Conservation (phyloP, 2,888 invertebrate genomes). For the Hirtodrosophila histrioides region DNA sequence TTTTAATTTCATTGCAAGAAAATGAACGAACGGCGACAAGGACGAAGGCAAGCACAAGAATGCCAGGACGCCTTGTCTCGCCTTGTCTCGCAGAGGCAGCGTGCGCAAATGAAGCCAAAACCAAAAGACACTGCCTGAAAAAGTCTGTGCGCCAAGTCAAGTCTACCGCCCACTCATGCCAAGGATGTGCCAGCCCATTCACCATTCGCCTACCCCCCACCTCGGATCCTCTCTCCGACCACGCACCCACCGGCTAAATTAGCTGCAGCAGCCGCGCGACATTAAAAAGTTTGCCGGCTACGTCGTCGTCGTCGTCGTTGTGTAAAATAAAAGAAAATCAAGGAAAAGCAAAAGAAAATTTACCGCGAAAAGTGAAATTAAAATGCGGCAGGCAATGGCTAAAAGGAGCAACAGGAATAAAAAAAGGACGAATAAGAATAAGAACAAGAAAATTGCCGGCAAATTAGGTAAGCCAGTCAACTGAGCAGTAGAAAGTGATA, state of each 20-base stretch:
- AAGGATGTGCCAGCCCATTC: neutral
- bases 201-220: slow-evolving; percentile 4
- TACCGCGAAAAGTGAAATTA: slow-evolving; percentile 77
- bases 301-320: slow-evolving; percentile 26
- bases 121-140: slow-evolving; percentile 66
- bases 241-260: slow-evolving; percentile 41
- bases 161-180: slow-evolving; percentile 18
- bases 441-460: slow-evolving; percentile 21
- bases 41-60: slow-evolving; percentile 36
- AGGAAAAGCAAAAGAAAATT: slow-evolving; percentile 53
- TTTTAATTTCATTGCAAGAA: slow-evolving; percentile 82
- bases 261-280: slow-evolving; percentile 63
- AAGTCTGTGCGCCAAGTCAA: slow-evolving; percentile 68
- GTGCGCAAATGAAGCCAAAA: slow-evolving; percentile 68
- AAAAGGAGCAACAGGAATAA: slow-evolving; percentile 9
- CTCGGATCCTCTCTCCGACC: no score
- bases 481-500: slow-evolving; percentile 2
- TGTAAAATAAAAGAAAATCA: slow-evolving; percentile 49
- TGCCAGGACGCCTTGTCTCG: slow-evolving; percentile 18
- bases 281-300: slow-evolving; percentile 73
- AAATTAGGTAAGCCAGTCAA: slow-evolving; percentile 28
- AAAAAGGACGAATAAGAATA: neutral
- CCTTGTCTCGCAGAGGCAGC: no score
- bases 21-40: slow-evolving; percentile 57
- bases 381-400: slow-evolving; percentile 54